Evolutionary conservation across 2,113 vertebrate species (phyloP).

Genomic region (Himantopus leucocephalus): DNA sequence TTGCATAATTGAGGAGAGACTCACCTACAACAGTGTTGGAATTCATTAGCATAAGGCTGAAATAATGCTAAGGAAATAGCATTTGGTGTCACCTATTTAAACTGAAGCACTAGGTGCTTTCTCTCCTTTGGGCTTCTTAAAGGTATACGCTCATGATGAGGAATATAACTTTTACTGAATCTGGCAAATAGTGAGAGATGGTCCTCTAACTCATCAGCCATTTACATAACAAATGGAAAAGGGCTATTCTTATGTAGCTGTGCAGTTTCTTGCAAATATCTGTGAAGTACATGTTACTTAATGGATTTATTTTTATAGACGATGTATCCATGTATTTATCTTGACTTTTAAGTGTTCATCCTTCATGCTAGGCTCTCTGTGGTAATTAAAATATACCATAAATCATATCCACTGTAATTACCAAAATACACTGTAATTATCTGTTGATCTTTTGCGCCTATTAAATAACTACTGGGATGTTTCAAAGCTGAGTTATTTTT

Average conservation of each 20-base stretch:
- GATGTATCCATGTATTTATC: background rate
- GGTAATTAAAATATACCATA: constrained; percentile 49
- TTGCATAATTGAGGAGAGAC: constrained; percentile 67
- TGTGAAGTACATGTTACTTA: background rate
- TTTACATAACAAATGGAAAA: background rate
- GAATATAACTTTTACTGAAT: background rate
- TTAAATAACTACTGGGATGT: constrained; percentile 37
- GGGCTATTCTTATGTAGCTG: background rate
- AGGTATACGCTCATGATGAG: background rate
- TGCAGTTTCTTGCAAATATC: background rate
- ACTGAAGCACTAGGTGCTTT: background rate
- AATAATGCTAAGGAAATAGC: constrained; percentile 40
- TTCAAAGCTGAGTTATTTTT: constrained; percentile 41
- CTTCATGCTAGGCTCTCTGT: constrained; percentile 24
- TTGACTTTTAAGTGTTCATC: constrained; percentile 34
- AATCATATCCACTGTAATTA: constrained; percentile 45
- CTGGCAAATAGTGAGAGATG: background rate
- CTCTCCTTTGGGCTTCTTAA: constrained; percentile 9
- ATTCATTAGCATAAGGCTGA: constrained; percentile 53
- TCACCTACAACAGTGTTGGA: constrained; percentile 35
- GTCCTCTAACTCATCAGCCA: background rate
- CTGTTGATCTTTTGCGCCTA: constrained; percentile 21
- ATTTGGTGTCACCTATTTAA: constrained; percentile 28
- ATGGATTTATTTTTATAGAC: constrained; percentile 26
- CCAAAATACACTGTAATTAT: constrained; percentile 47